phyloP scores from a whole-genome alignment of 30 jellyfish, hydroid and myxozoan genomes.

The Hydra vulgaris region DNA sequence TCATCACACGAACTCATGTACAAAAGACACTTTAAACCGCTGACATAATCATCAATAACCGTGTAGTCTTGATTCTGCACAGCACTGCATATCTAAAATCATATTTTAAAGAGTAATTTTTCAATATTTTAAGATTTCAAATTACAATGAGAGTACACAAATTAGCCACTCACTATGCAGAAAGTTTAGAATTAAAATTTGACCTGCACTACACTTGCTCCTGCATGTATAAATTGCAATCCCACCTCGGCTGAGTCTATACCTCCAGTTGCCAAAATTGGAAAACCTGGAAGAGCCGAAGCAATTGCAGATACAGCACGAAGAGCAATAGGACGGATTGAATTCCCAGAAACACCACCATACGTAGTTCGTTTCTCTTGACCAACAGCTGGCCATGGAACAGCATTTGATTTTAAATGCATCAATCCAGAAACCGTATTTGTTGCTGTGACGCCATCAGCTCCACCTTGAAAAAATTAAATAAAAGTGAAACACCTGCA shows the following conservation, averaged over 20 bases:
- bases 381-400: conserved; percentile 95
- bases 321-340: conserved; percentile 93
- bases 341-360: conserved; percentile 98
- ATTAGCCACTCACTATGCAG: no score
- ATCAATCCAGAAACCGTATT: conserved; percentile 92
- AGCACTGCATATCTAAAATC: conserved; percentile 79
- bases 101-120: neutral
- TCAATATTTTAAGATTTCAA: no score
- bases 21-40: conserved; percentile 70
- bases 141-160: no score
- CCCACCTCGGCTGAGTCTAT: conserved; percentile 81
- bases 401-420: conserved; percentile 73
- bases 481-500: neutral
- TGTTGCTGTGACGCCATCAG: conserved; percentile 94
- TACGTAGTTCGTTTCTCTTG: conserved; percentile 79
- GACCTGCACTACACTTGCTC: conserved; percentile 91
- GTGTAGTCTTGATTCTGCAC: conserved; percentile 94
- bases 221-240: conserved; percentile 90
- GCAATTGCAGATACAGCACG: conserved; percentile 98
- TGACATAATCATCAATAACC: conserved; percentile 56
- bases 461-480: conserved; percentile 78
- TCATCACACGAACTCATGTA: conserved; percentile 82
- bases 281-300: conserved; percentile 84
- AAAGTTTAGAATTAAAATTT: no score
- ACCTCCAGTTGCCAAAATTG: conserved; percentile 97